A percentile compares a stretch with the other conserved stretches of the same genome.
Conservation (phyloP, 2,888 invertebrate genomes). For the Cataglyphis cursor region DNA sequence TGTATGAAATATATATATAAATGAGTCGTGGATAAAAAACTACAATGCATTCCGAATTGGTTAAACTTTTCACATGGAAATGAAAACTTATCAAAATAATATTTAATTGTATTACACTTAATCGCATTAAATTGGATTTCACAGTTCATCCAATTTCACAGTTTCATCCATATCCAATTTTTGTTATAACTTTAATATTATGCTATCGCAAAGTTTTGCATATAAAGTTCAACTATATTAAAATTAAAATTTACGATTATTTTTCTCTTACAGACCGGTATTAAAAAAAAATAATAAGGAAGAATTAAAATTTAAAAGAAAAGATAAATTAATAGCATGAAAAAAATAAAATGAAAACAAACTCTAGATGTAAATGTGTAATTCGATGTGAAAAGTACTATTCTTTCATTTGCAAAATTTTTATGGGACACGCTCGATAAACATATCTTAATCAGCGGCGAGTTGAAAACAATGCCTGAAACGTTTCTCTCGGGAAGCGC, state of each 20-base stretch:
- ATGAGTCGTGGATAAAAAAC: neutral
- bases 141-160: constrained; percentile 1
- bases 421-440: neutral
- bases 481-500: constrained; percentile 28
- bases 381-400: neutral
- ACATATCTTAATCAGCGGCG: constrained; percentile 23
- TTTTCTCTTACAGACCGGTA: neutral
- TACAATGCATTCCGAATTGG: neutral
- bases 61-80: constrained; percentile 18
- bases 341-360: neutral
- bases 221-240: neutral
- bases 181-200: constrained; percentile 37
- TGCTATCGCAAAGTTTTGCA: neutral
- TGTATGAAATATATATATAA: neutral
- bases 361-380: neutral
- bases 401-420: neutral
- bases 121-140: constrained; percentile 31
- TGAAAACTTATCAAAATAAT: constrained; percentile 12
- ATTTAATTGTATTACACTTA: constrained; percentile 31
- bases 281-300: neutral
- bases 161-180: constrained; percentile 10
- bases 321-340: neutral
- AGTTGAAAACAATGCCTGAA: constrained; percentile 6
- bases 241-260: constrained; percentile 27
- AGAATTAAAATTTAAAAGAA: neutral